Evolutionary conservation across 2,113 vertebrate species (phyloP).

Genomic region (Gobiocypris rarus): DNA sequence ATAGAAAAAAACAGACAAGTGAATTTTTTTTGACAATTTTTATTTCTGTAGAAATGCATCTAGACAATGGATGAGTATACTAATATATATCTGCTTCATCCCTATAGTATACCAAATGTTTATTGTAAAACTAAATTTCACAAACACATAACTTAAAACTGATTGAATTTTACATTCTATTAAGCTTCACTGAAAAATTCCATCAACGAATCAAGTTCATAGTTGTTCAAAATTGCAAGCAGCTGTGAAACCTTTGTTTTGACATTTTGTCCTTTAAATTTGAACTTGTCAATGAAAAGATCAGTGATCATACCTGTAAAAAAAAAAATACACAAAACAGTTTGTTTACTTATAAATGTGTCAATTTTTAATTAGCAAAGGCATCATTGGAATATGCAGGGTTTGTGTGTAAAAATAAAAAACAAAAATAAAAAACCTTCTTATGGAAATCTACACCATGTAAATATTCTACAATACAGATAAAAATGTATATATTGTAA

Average conservation of each 20-base stretch:
- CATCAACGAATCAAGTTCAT: slow-evolving; percentile 87
- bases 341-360: not conserved
- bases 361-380: not conserved
- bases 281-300: slow-evolving; percentile 99
- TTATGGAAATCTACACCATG: not conserved
- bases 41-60: slow-evolving; percentile 23
- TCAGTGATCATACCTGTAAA: slow-evolving; percentile 96
- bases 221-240: slow-evolving; percentile 92
- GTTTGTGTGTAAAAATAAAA: not conserved
- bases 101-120: not conserved
- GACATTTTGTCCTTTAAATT: slow-evolving; percentile 98
- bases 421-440: no score
- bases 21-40: not conserved
- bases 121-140: not conserved
- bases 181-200: slow-evolving; percentile 88
- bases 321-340: slow-evolving; percentile 35
- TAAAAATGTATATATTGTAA: not conserved
- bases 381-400: not conserved
- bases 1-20: not conserved
- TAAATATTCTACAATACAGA: not conserved
- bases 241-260: slow-evolving; percentile 94
- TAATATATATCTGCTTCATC: not conserved
- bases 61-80: not conserved
- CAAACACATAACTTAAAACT: not conserved
- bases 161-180: slow-evolving; percentile 33